phyloP scores from a whole-genome alignment of 2,113 vertebrate genomes.

The Dicaeum eximium region DNA sequence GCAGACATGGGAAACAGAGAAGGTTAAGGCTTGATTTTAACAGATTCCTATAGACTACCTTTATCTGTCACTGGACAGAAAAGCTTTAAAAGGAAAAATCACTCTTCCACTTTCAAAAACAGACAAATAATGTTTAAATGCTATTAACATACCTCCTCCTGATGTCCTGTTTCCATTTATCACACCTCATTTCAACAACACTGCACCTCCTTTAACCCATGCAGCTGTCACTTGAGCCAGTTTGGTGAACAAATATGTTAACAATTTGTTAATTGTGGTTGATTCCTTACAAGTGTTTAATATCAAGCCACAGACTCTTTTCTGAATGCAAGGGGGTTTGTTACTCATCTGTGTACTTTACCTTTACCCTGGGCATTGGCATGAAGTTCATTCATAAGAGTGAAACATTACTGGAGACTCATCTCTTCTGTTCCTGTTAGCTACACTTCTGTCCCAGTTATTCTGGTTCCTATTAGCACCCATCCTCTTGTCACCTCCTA shows the following conservation, averaged over 20 bases:
- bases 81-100: constrained; percentile 28
- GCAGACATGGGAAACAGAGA: constrained; percentile 26
- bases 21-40: constrained; percentile 51
- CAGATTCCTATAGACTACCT: neutral
- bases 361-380: neutral
- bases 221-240: neutral
- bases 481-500: neutral
- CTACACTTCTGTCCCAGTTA: neutral
- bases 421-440: neutral
- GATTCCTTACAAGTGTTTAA: neutral
- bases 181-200: neutral
- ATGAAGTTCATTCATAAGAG: neutral
- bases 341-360: neutral
- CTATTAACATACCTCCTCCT: neutral
- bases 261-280: neutral
- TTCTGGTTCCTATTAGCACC: neutral
- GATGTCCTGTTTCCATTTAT: neutral
- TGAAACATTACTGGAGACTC: neutral
- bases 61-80: neutral
- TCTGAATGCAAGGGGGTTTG: neutral
- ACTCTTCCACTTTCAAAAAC: neutral
- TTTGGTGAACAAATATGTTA: neutral
- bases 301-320: neutral
- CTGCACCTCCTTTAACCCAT: neutral
- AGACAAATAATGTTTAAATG: neutral